phyloP scores from a whole-genome alignment of 2,113 vertebrate species.

The Pteruthius melanotis region DNA sequence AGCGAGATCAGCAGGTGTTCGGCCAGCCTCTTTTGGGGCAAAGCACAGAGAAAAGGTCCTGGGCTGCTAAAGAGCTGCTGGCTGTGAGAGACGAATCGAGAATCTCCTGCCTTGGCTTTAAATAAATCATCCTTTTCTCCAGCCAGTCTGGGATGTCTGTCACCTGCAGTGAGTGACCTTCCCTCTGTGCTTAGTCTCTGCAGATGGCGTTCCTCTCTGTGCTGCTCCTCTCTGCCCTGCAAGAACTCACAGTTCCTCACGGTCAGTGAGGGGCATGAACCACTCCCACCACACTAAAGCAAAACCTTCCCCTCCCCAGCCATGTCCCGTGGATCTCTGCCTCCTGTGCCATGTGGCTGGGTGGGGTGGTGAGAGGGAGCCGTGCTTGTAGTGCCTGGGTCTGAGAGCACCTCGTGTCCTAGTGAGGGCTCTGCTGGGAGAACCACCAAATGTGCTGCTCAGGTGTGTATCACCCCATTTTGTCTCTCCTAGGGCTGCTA shows the following conservation, averaged over 20 bases:
- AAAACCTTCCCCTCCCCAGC: neutral
- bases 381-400: accelerated
- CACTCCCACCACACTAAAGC: neutral
- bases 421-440: neutral
- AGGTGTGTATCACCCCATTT: neutral
- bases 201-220: neutral
- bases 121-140: neutral
- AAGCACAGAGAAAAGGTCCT: neutral
- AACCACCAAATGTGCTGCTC: accelerated
- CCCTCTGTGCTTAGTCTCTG: neutral
- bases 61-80: neutral
- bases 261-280: neutral
- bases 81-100: neutral
- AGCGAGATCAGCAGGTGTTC: neutral
- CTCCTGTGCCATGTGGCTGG: neutral
- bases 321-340: neutral
- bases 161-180: neutral
- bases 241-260: neutral
- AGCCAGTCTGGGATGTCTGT: neutral
- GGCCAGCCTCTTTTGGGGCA: neutral
- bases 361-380: neutral
- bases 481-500: slow-evolving; percentile 83
- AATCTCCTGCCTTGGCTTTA: neutral
- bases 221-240: neutral
- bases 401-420: too few relatives aligned